Evolutionary conservation across 2,797 vertebrate species (phyloP).

Genomic region (Sebastes vulpes): DNA sequence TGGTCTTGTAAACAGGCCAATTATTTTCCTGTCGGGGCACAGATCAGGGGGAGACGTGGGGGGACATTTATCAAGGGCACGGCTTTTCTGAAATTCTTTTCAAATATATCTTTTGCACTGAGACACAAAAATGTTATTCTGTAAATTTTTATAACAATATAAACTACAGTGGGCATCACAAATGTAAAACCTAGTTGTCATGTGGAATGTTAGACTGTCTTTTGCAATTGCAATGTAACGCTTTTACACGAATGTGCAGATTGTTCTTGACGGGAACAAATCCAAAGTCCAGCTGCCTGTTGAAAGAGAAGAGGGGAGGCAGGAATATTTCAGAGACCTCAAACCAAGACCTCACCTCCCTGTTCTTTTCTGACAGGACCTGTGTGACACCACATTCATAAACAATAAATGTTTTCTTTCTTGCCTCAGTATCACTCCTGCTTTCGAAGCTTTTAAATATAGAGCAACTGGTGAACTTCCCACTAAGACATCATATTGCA

Average conservation of each 20-base stretch:
- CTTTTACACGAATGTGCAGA: conserved; percentile 83
- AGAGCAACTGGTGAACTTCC: conserved; percentile 35
- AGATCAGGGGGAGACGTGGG: conserved; percentile 12
- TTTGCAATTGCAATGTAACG: conserved; percentile 82
- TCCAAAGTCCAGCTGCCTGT: conserved; percentile 73
- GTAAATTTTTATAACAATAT: conserved; percentile 86
- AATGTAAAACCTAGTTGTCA: conserved; percentile 85
- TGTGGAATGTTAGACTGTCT: conserved; percentile 87
- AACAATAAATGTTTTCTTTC: conserved; percentile 90
- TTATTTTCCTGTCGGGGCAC: conserved; percentile 69
- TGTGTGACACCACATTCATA: conserved; percentile 81
- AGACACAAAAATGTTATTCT: conserved; percentile 88
- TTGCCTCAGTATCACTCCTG: conserved; percentile 64
- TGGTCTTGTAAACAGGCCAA: conserved; percentile 75
- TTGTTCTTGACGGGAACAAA: conserved; percentile 66
- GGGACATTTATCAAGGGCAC: conserved; percentile 75
- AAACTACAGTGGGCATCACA: conserved; percentile 76
- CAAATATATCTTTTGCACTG: conserved; percentile 88
- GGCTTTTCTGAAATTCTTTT: conserved; percentile 81
- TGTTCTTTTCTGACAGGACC: conserved; percentile 77
- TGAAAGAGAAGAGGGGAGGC: conserved; percentile 48
- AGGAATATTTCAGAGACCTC: conserved; percentile 74
- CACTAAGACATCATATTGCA: conserved; percentile 65
- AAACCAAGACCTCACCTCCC: conserved; percentile 81
- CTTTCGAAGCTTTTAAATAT: conserved; percentile 61